Evolutionary conservation across 2,797 vertebrate species (phyloP).

Genomic region (Melanotaenia parkinsoni): DNA sequence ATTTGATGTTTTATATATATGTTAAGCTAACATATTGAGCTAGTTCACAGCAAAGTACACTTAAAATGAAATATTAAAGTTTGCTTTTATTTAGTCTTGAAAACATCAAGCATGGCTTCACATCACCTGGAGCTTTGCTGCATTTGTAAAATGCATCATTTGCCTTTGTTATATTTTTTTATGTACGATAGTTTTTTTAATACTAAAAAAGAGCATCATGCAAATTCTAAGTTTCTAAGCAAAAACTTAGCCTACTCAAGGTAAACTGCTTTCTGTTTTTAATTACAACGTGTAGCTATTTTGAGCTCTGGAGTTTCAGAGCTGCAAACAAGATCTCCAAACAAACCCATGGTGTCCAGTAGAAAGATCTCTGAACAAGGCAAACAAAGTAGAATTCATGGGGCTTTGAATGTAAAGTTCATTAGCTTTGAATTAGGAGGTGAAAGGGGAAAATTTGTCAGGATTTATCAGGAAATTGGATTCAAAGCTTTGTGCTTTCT

Average conservation of each 20-base stretch:
- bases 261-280: conserved; percentile 21
- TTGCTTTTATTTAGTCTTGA: conserved; percentile 24
- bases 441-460: neutral
- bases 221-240: neutral
- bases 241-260: conserved; percentile 2
- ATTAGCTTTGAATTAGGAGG: neutral
- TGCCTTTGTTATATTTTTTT: conserved; percentile 12
- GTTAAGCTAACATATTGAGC: neutral
- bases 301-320: neutral
- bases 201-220: neutral
- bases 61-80: conserved; percentile 12
- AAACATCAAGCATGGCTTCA: neutral
- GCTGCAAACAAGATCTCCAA: neutral
- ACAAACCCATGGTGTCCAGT: neutral
- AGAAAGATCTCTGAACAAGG: conserved; percentile 14
- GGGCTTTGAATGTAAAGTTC: neutral
- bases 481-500: conserved; percentile 46
- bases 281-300: neutral
- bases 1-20: neutral
- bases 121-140: conserved; percentile 4
- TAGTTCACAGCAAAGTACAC: neutral
- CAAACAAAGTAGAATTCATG: neutral
- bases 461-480: conserved; percentile 35
- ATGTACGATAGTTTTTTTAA: neutral
- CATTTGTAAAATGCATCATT: conserved; percentile 29